A percentile compares a stretch with the other conserved stretches of the same genome.
Conservation (phyloP, 2,888 invertebrate species). For the Agrochola lota region DNA sequence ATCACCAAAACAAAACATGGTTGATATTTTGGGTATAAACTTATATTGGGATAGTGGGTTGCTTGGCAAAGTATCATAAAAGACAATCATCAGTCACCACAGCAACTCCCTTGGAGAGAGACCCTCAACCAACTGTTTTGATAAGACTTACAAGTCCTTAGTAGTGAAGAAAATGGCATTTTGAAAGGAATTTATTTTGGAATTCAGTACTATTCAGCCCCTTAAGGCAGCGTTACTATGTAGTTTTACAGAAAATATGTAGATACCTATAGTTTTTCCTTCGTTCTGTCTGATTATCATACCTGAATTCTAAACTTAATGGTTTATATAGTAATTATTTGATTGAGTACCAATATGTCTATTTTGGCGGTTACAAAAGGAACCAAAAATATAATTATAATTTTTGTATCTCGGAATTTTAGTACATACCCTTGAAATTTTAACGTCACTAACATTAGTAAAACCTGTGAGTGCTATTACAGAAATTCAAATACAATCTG, state of each 20-base stretch:
- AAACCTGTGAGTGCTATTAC: neutral
- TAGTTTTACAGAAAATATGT: neutral
- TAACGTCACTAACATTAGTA: neutral
- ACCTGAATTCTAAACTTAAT: neutral
- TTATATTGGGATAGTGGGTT: conserved; percentile 6
- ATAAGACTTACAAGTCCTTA: neutral
- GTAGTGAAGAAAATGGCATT: neutral
- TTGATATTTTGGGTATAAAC: neutral
- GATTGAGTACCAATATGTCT: neutral
- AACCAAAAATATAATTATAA: neutral
- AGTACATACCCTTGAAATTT: neutral
- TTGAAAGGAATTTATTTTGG: neutral
- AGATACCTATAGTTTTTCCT: neutral
- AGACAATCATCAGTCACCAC: conserved; percentile 6
- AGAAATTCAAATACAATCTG: neutral
- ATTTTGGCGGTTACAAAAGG: neutral
- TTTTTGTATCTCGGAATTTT: neutral
- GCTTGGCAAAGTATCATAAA: conserved; percentile 18
- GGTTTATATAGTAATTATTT: too few relatives aligned
- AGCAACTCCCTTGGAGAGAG: conserved; percentile 29
- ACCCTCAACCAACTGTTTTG: conserved; percentile 4
- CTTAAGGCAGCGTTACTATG: too few relatives aligned
- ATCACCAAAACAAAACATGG: neutral
- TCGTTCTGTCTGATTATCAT: neutral
- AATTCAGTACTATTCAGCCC: neutral